Evolutionary conservation across 2,888 invertebrate species (phyloP).

Genomic region (Fabriciana adippe): DNA sequence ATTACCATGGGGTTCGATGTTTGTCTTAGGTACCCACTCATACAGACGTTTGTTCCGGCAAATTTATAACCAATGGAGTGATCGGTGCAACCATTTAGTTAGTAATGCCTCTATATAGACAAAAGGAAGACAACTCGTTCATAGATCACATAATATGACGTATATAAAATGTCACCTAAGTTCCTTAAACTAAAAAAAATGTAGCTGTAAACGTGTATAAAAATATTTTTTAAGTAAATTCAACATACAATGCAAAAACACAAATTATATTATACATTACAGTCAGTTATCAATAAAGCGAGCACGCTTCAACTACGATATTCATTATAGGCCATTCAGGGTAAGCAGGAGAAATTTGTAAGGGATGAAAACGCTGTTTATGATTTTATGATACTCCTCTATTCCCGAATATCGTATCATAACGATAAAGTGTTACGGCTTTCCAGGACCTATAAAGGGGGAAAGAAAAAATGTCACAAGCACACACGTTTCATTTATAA

Average conservation of each 20-base stretch:
- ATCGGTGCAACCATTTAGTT: too few relatives aligned
- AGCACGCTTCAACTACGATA: slow-evolving; percentile 61
- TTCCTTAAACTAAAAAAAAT: too few relatives aligned
- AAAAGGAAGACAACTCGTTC: too few relatives aligned
- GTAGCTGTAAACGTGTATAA: too few relatives aligned
- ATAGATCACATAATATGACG: too few relatives aligned
- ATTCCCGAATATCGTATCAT: slow-evolving; percentile 70
- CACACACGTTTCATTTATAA: slow-evolving; percentile 52
- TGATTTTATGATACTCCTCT: slow-evolving; percentile 70
- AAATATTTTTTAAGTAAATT: too few relatives aligned
- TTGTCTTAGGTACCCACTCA: too few relatives aligned
- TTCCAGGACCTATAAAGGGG: slow-evolving; percentile 48
- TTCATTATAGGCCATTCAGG: slow-evolving; percentile 62
- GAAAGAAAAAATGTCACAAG: slow-evolving; percentile 55
- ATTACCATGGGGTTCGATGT: too few relatives aligned
- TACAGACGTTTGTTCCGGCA: too few relatives aligned
- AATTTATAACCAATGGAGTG: too few relatives aligned
- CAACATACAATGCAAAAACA: slow-evolving; percentile 1
- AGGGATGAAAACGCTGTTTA: slow-evolving; percentile 68
- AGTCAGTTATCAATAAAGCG: slow-evolving; percentile 42
- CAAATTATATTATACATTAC: background rate
- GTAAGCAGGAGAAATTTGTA: slow-evolving; percentile 58
- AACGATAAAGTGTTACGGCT: slow-evolving; percentile 69
- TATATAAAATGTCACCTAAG: too few relatives aligned
- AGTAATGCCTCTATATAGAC: too few relatives aligned